A percentile compares a stretch with the other conserved stretches of the same genome.
These are phyloP conservation scores for Basileuterus tristriatus DNA, from an alignment of 2,797 vertebrate genomes.

Conservation along the genomic window DNA sequence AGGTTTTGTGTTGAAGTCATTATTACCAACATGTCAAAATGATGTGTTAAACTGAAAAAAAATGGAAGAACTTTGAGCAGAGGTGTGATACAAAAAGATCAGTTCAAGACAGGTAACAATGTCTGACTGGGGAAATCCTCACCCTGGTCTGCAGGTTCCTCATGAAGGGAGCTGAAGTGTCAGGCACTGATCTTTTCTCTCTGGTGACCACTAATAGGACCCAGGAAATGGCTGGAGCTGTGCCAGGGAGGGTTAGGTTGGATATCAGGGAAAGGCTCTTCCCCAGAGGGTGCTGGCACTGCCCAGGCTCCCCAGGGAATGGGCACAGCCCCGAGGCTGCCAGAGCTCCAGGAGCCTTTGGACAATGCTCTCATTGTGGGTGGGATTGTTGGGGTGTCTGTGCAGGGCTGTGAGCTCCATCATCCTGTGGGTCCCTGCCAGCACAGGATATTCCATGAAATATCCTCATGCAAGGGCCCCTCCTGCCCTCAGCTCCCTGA, in stretches of 20 bases:
- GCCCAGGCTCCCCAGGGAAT: background rate
- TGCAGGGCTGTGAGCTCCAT: rapidly evolving
- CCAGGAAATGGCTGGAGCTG: rapidly evolving
- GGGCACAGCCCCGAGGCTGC: rapidly evolving
- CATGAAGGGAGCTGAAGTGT: background rate
- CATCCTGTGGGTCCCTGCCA: background rate
- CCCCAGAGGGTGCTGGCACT: background rate
- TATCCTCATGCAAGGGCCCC: background rate
- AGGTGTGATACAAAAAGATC: background rate
- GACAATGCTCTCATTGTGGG: rapidly evolving
- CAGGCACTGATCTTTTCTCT: background rate
- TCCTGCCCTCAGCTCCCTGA: background rate
- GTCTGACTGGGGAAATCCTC: background rate
- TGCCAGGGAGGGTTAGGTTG: rapidly evolving
- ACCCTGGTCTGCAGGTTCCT: background rate
- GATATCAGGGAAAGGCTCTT: background rate
- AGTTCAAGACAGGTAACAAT: background rate
- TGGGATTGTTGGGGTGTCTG: background rate
- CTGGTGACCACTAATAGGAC: background rate
- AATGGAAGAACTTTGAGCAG: background rate
- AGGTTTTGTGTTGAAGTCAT: background rate
- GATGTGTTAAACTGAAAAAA: background rate
- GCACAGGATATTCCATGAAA: background rate
- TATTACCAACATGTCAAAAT: background rate
- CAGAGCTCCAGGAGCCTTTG: background rate